Evolutionary conservation across 2,888 invertebrate genomes (phyloP).

Genomic region (Acleris emargana): DNA sequence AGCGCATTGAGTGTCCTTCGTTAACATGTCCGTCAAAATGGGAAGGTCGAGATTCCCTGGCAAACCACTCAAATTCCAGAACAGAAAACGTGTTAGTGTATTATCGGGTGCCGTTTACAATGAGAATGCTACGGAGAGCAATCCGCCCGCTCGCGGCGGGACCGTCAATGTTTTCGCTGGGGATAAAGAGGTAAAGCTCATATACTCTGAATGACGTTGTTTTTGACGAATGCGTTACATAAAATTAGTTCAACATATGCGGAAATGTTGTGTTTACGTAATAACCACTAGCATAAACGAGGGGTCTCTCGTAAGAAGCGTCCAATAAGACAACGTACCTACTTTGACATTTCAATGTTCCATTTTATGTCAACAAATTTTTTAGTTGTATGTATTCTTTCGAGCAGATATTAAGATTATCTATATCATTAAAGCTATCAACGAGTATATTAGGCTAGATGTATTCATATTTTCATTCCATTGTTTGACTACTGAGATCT

Average conservation of each 20-base stretch:
- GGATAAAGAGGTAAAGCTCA: slow-evolving; percentile 77
- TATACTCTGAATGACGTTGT: slow-evolving; percentile 35
- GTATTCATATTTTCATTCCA: no score
- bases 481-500: no score
- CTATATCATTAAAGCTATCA: neutral
- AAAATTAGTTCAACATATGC: slow-evolving; percentile 52
- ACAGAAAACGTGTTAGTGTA: slow-evolving; percentile 93
- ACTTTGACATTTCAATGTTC: slow-evolving; percentile 69
- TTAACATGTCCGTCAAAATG: slow-evolving; percentile 86
- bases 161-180: slow-evolving; percentile 75
- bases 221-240: slow-evolving; percentile 50
- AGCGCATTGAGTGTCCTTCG: slow-evolving; percentile 83
- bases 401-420: neutral
- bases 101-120: slow-evolving; percentile 85
- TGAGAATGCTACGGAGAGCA: slow-evolving; percentile 75
- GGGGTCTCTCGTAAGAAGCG: slow-evolving; percentile 57
- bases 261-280: slow-evolving; percentile 78
- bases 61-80: slow-evolving; percentile 93
- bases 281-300: slow-evolving; percentile 62
- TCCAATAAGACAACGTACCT: slow-evolving; percentile 52
- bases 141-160: slow-evolving; percentile 75
- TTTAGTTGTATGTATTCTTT: slow-evolving; percentile 1
- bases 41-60: slow-evolving; percentile 94
- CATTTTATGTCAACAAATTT: slow-evolving; percentile 68
- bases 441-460: no score